phyloP scores from a whole-genome alignment of 2,797 vertebrate species.

The Acanthis flammea region DNA sequence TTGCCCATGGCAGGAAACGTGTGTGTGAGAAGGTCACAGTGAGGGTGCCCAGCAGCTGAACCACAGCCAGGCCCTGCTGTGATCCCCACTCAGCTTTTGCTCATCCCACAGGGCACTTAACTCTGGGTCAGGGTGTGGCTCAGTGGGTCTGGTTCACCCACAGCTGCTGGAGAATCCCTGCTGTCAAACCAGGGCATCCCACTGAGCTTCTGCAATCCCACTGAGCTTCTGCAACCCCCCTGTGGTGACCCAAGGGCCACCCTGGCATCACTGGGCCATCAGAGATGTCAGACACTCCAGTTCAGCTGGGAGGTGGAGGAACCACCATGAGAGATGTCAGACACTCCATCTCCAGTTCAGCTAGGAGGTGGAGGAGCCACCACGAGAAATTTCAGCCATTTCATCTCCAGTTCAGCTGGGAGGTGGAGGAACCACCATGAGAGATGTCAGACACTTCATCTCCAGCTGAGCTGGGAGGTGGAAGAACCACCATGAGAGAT shows the following conservation, averaged over 20 bases:
- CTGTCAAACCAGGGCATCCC: background rate
- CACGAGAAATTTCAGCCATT: background rate
- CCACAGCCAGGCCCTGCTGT: background rate
- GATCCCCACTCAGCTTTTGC: background rate
- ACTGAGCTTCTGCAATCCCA: background rate
- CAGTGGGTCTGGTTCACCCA: accelerated
- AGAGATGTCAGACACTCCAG: background rate
- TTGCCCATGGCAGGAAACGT: accelerated
- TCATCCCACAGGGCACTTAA: background rate
- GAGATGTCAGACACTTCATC: background rate
- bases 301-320: background rate
- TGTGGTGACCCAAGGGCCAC: background rate
- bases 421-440: background rate
- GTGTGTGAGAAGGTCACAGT: accelerated
- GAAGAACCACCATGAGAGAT: background rate
- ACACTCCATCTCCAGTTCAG: background rate
- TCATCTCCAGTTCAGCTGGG: background rate
- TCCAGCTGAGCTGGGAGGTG: background rate
- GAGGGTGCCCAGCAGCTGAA: background rate
- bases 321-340: background rate
- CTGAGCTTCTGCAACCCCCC: background rate
- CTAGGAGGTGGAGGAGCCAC: background rate
- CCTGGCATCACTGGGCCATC: background rate
- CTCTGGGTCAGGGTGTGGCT: background rate
- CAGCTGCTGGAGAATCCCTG: background rate